Evolutionary conservation across 2,113 vertebrate species (phyloP), one percentile per base, ranked within the genome.

Genomic region (Eidolon helvum): DNA sequence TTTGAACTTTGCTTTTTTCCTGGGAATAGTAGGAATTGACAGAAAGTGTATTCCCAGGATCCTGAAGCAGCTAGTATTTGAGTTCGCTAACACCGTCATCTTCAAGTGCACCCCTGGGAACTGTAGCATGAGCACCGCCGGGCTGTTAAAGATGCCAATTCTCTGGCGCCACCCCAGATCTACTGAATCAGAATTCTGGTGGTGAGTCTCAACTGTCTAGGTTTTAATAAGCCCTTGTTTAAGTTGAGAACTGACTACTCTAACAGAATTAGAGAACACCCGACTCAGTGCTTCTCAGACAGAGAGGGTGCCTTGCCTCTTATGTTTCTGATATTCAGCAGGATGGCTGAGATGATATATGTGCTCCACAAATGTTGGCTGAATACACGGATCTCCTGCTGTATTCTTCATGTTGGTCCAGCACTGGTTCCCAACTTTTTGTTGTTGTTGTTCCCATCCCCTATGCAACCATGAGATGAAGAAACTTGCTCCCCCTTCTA

Each of bases 91-190:
- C 35, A 48, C 24, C 4, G 7, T 2, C 21, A 1, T 78, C 53
- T 21, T 59, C 50, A 61, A 59, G 16, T 55, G 18, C 61, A 16
- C 7, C 33, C 7, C 38, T 19, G 45, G 30, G 16, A 59, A 7
- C 53, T 40, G 7, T 10, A 55, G 12, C 0, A 1, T 33, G 19
- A 65, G 18, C 1, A 10, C 92, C 28, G 9, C 28, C 7, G 6
- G 43, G 55, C 71, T 69, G 26, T 2, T 21, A 40, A 35, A 72
- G 35, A 80, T 16, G 4, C 35, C 48, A 8, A 45, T 40, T 59
- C 55, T 48, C 57, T 33, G 15, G 8, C 4, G 9, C 28, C 0
- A 30, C 0, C 1, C 5, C 4, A 14, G 35, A 57, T 14, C 3
- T 40, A 40, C 2, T 22, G 3, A 79, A 10, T 45, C 35, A 55